Conservation (phyloP, 2,113 vertebrate species). For the Leucoraja erinaceus region DNA sequence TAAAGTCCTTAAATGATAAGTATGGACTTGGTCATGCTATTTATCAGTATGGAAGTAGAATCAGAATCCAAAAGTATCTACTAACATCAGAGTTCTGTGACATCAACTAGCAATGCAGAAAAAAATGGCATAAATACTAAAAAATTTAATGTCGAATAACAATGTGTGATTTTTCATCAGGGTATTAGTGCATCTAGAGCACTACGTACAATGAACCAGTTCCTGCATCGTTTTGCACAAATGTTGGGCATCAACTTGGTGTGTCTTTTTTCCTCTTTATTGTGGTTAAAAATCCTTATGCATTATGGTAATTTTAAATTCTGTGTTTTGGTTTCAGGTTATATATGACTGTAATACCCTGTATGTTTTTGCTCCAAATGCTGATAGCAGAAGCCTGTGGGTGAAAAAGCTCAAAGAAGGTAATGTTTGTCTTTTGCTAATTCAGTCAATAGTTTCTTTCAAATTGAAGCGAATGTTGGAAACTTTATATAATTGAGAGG, state of each 20-base stretch:
- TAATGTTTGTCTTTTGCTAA: conserved; percentile 45
- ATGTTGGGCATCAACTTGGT: not conserved
- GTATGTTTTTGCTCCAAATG: conserved; percentile 82
- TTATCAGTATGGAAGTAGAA: no score
- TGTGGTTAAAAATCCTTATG: not conserved
- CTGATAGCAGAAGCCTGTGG: conserved; percentile 73
- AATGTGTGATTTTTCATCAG: not conserved
- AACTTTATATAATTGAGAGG: not conserved
- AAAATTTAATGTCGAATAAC: not conserved
- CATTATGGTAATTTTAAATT: conserved; percentile 31
- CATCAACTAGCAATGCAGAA: no score
- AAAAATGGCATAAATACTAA: no score
- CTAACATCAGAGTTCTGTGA: no score
- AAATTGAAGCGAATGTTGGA: not conserved
- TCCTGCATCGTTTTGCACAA: not conserved
- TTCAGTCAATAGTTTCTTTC: not conserved
- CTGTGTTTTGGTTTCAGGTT: conserved; percentile 57
- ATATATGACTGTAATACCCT: conserved; percentile 77
- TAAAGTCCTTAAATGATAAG: no score
- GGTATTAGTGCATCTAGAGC: not conserved
- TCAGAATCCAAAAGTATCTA: no score
- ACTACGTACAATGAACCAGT: not conserved
- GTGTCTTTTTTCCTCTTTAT: not conserved
- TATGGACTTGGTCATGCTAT: no score
- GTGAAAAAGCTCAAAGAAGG: conserved; percentile 85